Base-by-base conservation (phyloP, 2,888 invertebrate species). In the Xestia xanthographa region DNA sequence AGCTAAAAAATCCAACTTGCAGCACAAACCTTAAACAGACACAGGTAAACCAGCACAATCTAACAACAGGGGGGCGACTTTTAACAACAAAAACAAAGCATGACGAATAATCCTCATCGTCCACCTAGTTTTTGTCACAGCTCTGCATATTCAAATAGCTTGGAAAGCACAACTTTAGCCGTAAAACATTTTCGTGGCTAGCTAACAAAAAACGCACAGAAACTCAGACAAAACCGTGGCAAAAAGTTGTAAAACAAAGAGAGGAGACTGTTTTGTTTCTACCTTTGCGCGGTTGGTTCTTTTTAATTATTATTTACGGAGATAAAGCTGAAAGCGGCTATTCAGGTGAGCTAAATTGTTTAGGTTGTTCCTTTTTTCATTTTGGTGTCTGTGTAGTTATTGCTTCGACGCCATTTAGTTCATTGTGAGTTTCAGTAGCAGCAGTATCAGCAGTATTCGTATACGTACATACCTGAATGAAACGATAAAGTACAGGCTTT, bases 161-260 rank as follows among this genome's bases (percentile, higher is more conserved):
- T 43, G 70, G 68, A 82, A 89, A 89, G 91, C 86, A 82, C 85
- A 93, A 93, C 91, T 92, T 91, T 83, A 66, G 56, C 86, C 85
- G 92, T 92, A 89, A 89, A 92, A 91, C 91, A 92, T 91, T 92
- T 90, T 90, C 81, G 87, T 83, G 86, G 78, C 75, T 66, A 48
- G 41, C 38, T 65, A 83, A 90, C 87, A 89, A 89, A 84, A 86
- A 81, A 84, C 70, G 70, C 74, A 53, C 77, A 84, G 83, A 82
- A 83, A 76, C 86, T 85, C 91, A 85, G 89, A 90, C 90, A 89
- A 88, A 90, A 90, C 90, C 88, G 78, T 88, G 77, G 83, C 80
- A 90, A 90, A 92, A 92, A 92, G 92, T 91, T 89, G 86, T 85
- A 71, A 83, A 90, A 92, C 92, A 92, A 92, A 91, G 89, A 90